Conservation (phyloP, 1,140 invertebrate genomes). For the Eurosta solidaginis region DNA sequence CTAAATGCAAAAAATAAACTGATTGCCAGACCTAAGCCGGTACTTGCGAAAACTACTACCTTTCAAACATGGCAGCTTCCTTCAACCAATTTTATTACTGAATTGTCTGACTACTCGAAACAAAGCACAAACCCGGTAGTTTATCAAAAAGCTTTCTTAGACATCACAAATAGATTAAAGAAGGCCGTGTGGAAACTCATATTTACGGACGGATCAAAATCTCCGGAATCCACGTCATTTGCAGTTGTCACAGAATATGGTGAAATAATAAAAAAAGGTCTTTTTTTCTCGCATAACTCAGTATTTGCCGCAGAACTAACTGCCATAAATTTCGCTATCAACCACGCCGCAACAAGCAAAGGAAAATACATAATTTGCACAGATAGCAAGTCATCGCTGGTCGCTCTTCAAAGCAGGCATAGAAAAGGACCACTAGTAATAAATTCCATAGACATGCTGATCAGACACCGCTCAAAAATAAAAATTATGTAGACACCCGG, state of each 20-base stretch:
- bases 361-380: background rate
- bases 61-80: background rate
- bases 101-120: background rate
- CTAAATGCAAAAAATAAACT: too few relatives aligned
- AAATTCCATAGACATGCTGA: background rate
- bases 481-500: background rate
- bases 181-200: background rate
- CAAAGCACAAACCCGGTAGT: background rate
- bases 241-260: too few relatives aligned
- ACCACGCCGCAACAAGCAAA: background rate
- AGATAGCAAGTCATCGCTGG: background rate
- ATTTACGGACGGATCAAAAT: background rate
- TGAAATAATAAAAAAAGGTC: too few relatives aligned
- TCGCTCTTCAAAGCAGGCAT: background rate
- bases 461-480: background rate
- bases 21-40: too few relatives aligned
- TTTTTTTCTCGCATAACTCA: background rate
- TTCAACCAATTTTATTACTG: background rate
- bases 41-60: too few relatives aligned
- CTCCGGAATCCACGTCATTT: background rate
- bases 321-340: background rate
- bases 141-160: background rate
- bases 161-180: background rate
- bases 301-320: background rate
- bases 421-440: background rate